Base-by-base conservation (phyloP, 2,797 vertebrate species). In the Luscinia luscinia region DNA sequence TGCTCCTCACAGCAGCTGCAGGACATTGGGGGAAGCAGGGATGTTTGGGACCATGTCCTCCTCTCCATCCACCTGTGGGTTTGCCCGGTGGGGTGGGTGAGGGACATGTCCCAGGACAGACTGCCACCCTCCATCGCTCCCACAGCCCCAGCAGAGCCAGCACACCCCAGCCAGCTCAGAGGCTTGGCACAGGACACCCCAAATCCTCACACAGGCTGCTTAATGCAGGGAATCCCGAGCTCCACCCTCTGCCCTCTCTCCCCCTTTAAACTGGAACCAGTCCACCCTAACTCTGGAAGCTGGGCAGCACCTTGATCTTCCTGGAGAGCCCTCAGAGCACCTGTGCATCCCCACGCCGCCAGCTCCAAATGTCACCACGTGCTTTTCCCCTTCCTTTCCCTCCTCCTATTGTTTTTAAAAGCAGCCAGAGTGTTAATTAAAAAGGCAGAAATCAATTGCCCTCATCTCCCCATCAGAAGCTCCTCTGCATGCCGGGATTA, bases 401-500 rank as follows among this genome's bases (percentile, higher is more conserved):
- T 82, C 90, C 75, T 80, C 66, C 73, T 48, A 97, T 97, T 97
- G 97, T 98, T 97, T 98, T 96, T 95, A 95, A 89, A 94, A 96
- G 94, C 95, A 83, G 94, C 46, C 95, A 95, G 81, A 78, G 79
- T 94, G 95, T 97, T 98, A 98, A 98, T 98, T 98, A 98, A 98
- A 98, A 97, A 98, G 92, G 75, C 83, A 92, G 97, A 93, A 98
- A 98, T 97, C 97, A 98, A 97, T 97, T 96, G 97, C 91, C 96
- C 97, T 97, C 97, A 98, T 98, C 97, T 97, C 95, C 91, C 95
- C 94, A 95, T 97, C 97, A 96, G 82, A 95, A 96, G 97, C 97
- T 96, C 91, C 98, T 98, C 96, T 94, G 97, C 97, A 97, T 96
- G 97, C 96, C 95, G 86, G 97, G 97, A 98, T 98, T 98, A 98